phyloP scores from a whole-genome alignment of 2,888 invertebrate species.

The Cephus sareptanus region DNA sequence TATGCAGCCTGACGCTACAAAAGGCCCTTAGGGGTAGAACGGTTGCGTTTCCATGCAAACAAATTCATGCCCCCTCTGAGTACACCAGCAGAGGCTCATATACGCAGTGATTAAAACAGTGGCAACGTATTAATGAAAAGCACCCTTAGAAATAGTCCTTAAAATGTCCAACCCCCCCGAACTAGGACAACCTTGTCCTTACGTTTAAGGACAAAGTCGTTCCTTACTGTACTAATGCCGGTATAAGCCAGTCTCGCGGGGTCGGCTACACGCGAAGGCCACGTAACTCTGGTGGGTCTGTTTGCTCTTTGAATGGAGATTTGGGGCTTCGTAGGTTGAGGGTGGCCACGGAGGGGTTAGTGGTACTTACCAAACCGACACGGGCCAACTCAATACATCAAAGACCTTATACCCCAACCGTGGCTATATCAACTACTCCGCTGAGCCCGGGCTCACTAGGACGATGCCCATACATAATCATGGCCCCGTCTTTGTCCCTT shows the following conservation, averaged over 20 bases:
- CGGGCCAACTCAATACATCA: constrained; percentile 63
- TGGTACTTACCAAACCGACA: constrained; percentile 61
- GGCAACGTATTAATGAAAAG: too few species aligned
- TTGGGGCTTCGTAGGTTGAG: constrained; percentile 41
- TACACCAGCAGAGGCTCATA: too few species aligned
- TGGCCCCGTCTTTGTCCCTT: constrained; percentile 63
- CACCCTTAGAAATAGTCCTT: too few species aligned
- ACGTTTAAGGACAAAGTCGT: too few species aligned
- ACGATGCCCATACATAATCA: constrained; percentile 64
- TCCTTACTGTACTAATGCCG: constrained; percentile 10
- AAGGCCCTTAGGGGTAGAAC: too few species aligned
- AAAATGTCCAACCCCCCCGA: too few species aligned
- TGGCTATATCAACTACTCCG: constrained; percentile 38
- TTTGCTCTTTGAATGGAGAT: constrained; percentile 43
- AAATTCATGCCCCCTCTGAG: too few species aligned
- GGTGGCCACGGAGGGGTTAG: constrained; percentile 29
- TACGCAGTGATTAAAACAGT: too few species aligned
- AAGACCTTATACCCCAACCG: constrained; percentile 53
- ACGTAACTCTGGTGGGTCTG: constrained; percentile 14
- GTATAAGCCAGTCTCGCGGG: constrained; percentile 55
- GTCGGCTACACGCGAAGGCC: constrained; percentile 41
- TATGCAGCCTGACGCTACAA: background rate
- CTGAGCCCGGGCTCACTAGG: constrained; percentile 40
- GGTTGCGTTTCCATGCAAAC: too few species aligned
- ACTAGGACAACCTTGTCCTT: too few species aligned